Percentiles rank a stretch among this genome's conserved stretches.
Evolutionary conservation across 2,113 vertebrate genomes (phyloP).

Genomic region (Lepus timidus): DNA sequence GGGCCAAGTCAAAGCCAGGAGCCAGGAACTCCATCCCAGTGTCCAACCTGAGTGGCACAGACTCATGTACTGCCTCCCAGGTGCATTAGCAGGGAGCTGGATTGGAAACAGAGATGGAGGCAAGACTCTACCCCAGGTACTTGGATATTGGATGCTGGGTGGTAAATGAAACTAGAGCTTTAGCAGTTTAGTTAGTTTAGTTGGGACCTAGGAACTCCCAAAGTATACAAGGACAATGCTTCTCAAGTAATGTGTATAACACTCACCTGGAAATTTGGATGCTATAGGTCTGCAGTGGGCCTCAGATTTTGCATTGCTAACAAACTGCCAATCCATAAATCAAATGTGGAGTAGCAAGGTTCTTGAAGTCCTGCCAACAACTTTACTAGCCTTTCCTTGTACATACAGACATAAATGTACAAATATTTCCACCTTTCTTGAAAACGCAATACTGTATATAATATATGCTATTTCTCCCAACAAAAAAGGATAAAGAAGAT

Average conservation of each 20-base stretch:
- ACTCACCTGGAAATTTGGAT: neutral
- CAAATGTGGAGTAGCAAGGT: neutral
- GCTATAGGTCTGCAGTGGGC: neutral
- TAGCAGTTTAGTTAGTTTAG: neutral
- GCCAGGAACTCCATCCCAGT: too few species aligned
- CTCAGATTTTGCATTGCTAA: neutral
- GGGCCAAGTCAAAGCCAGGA: too few species aligned
- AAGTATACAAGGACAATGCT: neutral
- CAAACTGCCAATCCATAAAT: neutral
- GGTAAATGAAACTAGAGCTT: neutral
- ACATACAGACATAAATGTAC: neutral
- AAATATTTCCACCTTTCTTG: constrained; percentile 53
- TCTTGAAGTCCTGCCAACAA: neutral
- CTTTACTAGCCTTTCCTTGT: neutral
- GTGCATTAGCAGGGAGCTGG: too few species aligned
- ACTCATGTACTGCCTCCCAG: too few species aligned
- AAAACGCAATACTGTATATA: constrained; percentile 48
- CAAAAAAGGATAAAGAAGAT: constrained; percentile 56
- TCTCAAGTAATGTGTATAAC: neutral
- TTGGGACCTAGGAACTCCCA: neutral
- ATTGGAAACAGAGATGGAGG: too few species aligned
- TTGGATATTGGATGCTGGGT: too few species aligned
- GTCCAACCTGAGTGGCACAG: too few species aligned
- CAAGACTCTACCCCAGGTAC: too few species aligned
- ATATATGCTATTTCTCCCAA: constrained; percentile 51